Evolutionary conservation across 1,140 invertebrate genomes (phyloP), one percentile per base, ranked within the genome.

Genomic region (Mesaphorura yosii): DNA sequence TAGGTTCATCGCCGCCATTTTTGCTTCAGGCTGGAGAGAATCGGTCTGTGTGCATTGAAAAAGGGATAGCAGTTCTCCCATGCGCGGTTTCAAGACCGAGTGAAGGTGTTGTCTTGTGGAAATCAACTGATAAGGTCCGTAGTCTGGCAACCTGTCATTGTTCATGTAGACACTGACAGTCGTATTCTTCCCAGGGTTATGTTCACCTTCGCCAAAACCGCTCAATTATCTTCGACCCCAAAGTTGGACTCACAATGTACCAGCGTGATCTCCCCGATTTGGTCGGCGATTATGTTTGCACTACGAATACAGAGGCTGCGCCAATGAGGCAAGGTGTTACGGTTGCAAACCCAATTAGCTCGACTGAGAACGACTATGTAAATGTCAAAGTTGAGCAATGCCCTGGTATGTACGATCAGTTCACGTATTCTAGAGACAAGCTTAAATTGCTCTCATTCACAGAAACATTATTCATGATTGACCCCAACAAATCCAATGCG

Each of bases 401-500:
- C n/a, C 10, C 10, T 34, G 31, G 31, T 34, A 34, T 10, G 10
- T 34, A n/a, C n/a, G 31, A 34, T 10, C 10, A 34, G n/a, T 10
- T 34, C 10, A 10, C 10, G 10, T 34, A 10, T 10, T 34, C 31
- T n/a, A 34, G n/a, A 34, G n/a, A 34, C n/a, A 10, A 10, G 31
- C 31, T 34, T 34, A 34, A 10, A 34, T 10, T 34, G 10, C 31
- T 34, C 31, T 10, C 31, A 10, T n/a, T n/a, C n/a, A 10, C 31
- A 34, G 31, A 34, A 34, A 34, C 31, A n/a, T n/a, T n/a, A 34
- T 34, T 34, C 31, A 34, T 34, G 25, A 5, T 48, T 5, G n/a
- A 5, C 10, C 7, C 25, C 12, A 48, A 34, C 20, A 48, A 48
- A n/a, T 48, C 46, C 28, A 48, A 48, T n/a, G 46, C 46, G 20